Base-by-base conservation (phyloP, 23 tunicate genomes). In the Aplidium turbinatum region DNA sequence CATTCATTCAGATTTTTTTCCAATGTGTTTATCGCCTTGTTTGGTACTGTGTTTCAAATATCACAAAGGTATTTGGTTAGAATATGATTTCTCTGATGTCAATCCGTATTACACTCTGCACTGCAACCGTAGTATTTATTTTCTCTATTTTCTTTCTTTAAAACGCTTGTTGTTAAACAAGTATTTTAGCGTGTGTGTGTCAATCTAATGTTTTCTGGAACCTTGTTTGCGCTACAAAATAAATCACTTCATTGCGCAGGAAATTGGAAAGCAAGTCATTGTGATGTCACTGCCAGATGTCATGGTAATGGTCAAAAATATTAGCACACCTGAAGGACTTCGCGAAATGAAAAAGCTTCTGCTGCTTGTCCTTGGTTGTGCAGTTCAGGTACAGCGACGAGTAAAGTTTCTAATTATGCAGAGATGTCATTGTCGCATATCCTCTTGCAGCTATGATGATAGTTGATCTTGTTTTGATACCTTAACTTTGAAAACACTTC, bases 241-340 rank as follows among this genome's bases (percentile, higher is more conserved):
- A 11, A 11, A 6, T 13, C 62, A 20, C n/a, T 18, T 18, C 23
- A 5, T 62, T 9, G 60, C 33, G 5, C 62, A 91, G 97, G 91
- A 91, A 22, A 58, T 84, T 0, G 91, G 80, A 58, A 73, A 84
- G 39, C 86, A 79, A 84, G 97, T 91, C 31, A 74, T 91, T 26
- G 97, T 91, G 72, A 79, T 84, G 86, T 60, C 86, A 56, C 58
- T 84, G 3, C 97, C 97, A 19, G 70, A 91, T 22, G 38, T 91
- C 9, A 38, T 91, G 35, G 34, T 42, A 13, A 51, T 91, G 54
- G 83, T 79, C 1, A 57, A 68, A 40, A 69, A 73, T 35, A 38
- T 69, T 2, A 56, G 78, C 22, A 57, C 87, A 35, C 82, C 72
- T 47, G 91, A 83, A 50, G 91, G 86, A 23, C 68, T 91, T 45